Conservation (phyloP, 2,797 vertebrate species). For the Vireo griseus region DNA sequence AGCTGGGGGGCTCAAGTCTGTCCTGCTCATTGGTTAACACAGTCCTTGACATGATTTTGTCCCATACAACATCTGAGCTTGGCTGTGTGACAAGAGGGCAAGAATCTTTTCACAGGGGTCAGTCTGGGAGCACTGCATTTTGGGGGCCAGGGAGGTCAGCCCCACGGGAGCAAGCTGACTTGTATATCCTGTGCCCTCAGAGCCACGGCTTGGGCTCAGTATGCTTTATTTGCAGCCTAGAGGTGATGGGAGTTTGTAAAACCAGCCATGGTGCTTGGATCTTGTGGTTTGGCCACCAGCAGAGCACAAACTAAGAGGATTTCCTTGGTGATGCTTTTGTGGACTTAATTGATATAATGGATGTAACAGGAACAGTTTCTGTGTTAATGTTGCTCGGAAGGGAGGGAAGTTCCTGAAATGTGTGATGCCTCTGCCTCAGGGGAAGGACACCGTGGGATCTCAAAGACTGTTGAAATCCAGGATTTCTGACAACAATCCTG, state of each 20-base stretch:
- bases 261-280: not conserved
- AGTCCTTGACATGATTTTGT: not conserved
- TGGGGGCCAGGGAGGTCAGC: not conserved
- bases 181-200: not conserved
- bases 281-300: not conserved
- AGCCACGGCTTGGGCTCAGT: accelerated
- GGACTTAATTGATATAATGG: not conserved
- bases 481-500: not conserved
- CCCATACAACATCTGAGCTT: not conserved
- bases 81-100: not conserved
- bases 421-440: not conserved
- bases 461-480: not conserved
- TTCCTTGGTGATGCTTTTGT: not conserved
- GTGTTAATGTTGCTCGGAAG: not conserved
- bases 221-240: not conserved
- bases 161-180: not conserved
- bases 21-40: not conserved
- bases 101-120: not conserved
- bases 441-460: not conserved
- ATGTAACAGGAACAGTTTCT: not conserved
- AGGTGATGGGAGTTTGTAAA: not conserved
- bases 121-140: not conserved
- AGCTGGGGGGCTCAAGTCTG: not conserved
- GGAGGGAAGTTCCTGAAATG: not conserved
- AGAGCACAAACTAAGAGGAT: not conserved